Evolutionary conservation across 2,113 vertebrate genomes (phyloP), one percentile per base, ranked within the genome.

Genomic region (Neotragus pygmaeus): DNA sequence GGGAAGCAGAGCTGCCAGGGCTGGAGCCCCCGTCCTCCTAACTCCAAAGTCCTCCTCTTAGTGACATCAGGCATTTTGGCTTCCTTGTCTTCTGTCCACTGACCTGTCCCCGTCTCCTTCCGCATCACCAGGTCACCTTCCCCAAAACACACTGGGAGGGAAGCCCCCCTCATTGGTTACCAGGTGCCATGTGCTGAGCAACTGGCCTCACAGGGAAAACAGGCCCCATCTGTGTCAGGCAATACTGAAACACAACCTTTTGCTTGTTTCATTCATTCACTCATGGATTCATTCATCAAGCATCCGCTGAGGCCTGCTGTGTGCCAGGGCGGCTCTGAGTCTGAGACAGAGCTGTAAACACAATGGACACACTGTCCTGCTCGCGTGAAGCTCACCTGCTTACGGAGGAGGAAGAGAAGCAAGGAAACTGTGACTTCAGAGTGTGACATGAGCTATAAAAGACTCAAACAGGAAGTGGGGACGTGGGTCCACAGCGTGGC

Each of bases 381-480:
- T 6, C 49, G 17, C 17, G 0, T 1, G 19, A 15, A 1, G 43
- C 60, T 2, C 73, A 6, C 7, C 2, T 30, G 21, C 45, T 15
- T 2, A 12, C 0, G 2, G 43, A 55, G 11, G 47, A 95, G 51
- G 83, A 23, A 80, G 6, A 27, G n/a, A 2, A 13, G 16, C 1
- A 28, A 1, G 17, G 3, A 27, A 30, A 33, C 5, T 1, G 1
- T 0, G 6, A 6, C 58, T 39, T 19, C 43, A 7, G 43, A 19
- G 13, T 0, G 6, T 6, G n/a, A 28, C 0, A 0, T 0, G 5
- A 39, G 39, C 33, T 1, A 6, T 0, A 1, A 6, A 5, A 21
- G n/a, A 16, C 27, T 75, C 10, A 27, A 7, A 8, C 1, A 1
- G 9, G 87, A n/a, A 5, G 27, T 0, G 0, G 21, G 36, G 10